Evolutionary conservation across 35 echinoderm and acorn worm genomes (phyloP).

Genomic region (Stichopus chloronotus): DNA sequence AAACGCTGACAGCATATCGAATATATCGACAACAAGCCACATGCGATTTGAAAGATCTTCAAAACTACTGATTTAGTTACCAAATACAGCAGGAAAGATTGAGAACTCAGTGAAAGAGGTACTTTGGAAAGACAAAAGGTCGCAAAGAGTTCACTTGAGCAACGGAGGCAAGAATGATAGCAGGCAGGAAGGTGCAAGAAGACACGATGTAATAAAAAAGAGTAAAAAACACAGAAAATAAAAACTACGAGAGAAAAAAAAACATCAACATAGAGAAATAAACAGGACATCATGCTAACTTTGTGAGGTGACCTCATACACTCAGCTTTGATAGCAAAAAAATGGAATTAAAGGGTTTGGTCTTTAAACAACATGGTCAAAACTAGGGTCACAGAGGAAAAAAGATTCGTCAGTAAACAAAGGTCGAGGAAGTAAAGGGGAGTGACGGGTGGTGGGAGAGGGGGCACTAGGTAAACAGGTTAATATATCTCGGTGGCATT

Average conservation of each 20-base stretch:
- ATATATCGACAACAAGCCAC: no score
- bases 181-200: background rate
- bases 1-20: no score
- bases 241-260: no score
- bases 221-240: no score
- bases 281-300: conserved; percentile 46
- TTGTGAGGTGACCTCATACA: conserved; percentile 50
- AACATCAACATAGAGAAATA: background rate
- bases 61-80: no score
- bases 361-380: conserved; percentile 23
- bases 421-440: background rate
- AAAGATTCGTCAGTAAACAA: conserved; percentile 33
- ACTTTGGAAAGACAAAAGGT: background rate
- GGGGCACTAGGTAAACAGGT: background rate
- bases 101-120: no score
- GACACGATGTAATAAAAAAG: background rate
- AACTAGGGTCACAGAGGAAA: conserved; percentile 44
- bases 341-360: background rate
- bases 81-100: no score
- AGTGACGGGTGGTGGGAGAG: background rate
- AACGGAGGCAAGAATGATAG: background rate
- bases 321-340: conserved; percentile 38
- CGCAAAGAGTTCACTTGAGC: background rate
- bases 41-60: no score
- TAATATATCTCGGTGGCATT: background rate